Base-by-base conservation (phyloP, 2,113 vertebrate species). In the Periophthalmodon schlosseri region DNA sequence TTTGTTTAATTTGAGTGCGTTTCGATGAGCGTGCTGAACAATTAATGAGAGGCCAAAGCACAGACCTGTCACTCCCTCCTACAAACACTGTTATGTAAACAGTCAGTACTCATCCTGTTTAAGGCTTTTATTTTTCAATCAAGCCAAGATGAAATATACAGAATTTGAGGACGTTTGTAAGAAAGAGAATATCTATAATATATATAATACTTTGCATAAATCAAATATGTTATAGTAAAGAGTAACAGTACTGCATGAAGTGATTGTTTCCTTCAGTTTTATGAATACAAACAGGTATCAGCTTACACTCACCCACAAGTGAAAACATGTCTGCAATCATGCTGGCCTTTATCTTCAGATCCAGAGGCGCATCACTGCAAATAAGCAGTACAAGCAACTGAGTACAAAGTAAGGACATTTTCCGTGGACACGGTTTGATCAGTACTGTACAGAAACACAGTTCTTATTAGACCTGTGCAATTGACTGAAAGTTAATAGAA, bases 301-400 rank as follows among this genome's bases (percentile, higher is more conserved):
- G 20, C 73, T 69, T 61, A 68, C 24, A 96, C 98, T 97, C 81
- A 98, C 98, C 97, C 91, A 99, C 95, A 87, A 99, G 95, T 61
- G 96, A 98, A 90, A 99, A 96, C 98, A 99, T 99, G 91, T 99
- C 97, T 76, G 97, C 96, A 73, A 99, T 96, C 96, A 99, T 96
- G 90, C 96, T 99, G 90, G 98, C 97, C 95, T 99, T 99, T 92
- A 99, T 96, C 94, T 99, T 99, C 90, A 99, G 89, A 90, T 99
- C 97, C 93, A 99, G 93, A 76, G 97, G 97, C 60, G 97, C 94
- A 92, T 99, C 97, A 79, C 98, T 99, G 83, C 70, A 88, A 88
- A 87, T 65, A 73, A 86, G 70, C 11, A 50, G 11, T 69, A 21
- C 52, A 2, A 24, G 13, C 21, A 21, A 28, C 57, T 3, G 11